Evolutionary conservation across 2,888 invertebrate genomes (phyloP).

Genomic region (Esperia sulphurella): DNA sequence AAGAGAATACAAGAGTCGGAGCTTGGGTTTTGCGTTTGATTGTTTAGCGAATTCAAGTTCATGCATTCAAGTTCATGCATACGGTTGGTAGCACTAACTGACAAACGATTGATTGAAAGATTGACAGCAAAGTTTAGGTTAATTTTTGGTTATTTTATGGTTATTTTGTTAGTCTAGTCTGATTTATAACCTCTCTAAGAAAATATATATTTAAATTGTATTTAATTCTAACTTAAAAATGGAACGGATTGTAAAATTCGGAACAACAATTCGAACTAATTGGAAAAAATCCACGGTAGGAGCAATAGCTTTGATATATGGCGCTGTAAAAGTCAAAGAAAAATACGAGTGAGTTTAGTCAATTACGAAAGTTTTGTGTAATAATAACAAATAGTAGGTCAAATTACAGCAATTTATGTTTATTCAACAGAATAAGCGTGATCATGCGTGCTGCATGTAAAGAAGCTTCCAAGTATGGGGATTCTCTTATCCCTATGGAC

Average conservation of each 20-base stretch:
- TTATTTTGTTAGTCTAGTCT: no score
- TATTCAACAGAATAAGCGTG: constrained; percentile 82
- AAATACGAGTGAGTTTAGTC: constrained; percentile 87
- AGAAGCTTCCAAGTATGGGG: constrained; percentile 86
- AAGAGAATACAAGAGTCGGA: no score
- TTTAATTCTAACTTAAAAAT: constrained; percentile 32
- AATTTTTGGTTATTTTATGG: no score
- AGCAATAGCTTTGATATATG: constrained; percentile 83
- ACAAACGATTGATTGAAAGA: no score
- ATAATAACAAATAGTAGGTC: background rate
- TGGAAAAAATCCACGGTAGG: constrained; percentile 94
- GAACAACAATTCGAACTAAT: constrained; percentile 85
- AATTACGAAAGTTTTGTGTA: background rate
- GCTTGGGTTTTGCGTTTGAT: no score
- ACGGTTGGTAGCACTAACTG: no score
- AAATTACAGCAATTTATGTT: no score
- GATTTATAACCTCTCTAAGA: no score
- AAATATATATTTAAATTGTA: no score
- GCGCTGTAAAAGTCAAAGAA: constrained; percentile 83
- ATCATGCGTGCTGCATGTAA: constrained; percentile 90
- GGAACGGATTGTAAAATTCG: constrained; percentile 80
- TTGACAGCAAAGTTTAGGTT: no score
- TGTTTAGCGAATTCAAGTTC: no score
- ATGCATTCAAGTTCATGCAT: no score
- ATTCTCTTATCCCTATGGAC: constrained; percentile 77